phyloP scores from a whole-genome alignment of 2,888 invertebrate genomes.

The Drosophila mulleri region DNA sequence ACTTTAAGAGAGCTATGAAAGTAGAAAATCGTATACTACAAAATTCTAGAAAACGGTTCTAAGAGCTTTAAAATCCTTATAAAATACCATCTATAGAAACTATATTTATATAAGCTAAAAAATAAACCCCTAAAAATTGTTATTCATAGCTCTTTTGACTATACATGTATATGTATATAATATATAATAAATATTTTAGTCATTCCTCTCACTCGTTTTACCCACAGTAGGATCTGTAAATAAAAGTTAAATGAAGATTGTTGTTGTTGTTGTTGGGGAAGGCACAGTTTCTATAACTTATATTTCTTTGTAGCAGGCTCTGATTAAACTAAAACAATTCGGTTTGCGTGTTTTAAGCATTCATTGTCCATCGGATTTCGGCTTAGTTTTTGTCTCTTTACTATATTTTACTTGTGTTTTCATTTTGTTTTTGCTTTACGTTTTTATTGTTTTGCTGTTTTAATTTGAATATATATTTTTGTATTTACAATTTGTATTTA shows the following conservation, averaged over 20 bases:
- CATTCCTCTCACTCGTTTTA: not conserved
- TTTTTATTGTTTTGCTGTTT: constrained; percentile 47
- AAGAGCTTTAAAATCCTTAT: not conserved
- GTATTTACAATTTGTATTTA: constrained; percentile 73
- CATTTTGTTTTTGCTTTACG: constrained; percentile 17
- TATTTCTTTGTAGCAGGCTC: constrained; percentile 64
- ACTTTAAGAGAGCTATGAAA: not conserved
- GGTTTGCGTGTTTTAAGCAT: constrained; percentile 21
- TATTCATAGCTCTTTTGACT: not conserved
- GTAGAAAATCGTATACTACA: not conserved
- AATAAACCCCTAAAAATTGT: not conserved
- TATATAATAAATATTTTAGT: not conserved
- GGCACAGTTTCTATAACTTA: constrained; percentile 69
- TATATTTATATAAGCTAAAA: not conserved
- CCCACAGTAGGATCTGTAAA: not conserved
- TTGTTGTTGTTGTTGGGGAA: constrained; percentile 52
- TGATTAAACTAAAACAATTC: constrained; percentile 57
- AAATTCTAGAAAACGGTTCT: not conserved
- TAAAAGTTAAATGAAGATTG: constrained; percentile 18
- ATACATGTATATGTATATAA: too few relatives aligned
- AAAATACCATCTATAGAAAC: not conserved
- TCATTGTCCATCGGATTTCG: constrained; percentile 12
- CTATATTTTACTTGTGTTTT: not conserved
- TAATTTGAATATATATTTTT: constrained; percentile 67
- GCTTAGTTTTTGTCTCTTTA: constrained; percentile 40